A percentile compares a stretch with the other conserved stretches of the same genome.
Conservation (phyloP, 2,797 vertebrate genomes). For the Chelmon rostratus region DNA sequence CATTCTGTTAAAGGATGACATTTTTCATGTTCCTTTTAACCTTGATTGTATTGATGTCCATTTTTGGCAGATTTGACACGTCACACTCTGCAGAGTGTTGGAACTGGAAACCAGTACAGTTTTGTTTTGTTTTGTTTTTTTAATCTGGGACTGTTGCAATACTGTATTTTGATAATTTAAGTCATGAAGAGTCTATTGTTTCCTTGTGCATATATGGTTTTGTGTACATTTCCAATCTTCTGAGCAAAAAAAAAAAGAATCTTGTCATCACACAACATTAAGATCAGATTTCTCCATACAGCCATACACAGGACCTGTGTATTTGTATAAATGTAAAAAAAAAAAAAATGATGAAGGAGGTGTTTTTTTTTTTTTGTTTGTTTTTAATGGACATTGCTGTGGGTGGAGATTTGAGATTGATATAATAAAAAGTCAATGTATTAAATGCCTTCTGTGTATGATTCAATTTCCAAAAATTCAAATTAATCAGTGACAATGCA, state of each 20-base stretch:
- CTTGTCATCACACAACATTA: slow-evolving; percentile 85
- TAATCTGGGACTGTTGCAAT: slow-evolving; percentile 97
- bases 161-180: slow-evolving; percentile 89
- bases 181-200: slow-evolving; percentile 89
- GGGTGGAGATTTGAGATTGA: slow-evolving; percentile 79
- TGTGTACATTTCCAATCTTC: slow-evolving; percentile 92
- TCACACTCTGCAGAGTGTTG: slow-evolving; percentile 38
- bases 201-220: slow-evolving; percentile 87
- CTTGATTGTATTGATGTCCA: slow-evolving; percentile 67
- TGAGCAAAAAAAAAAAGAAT: slow-evolving; percentile 82
- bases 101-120: slow-evolving; percentile 53
- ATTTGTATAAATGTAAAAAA: slow-evolving; percentile 95
- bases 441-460: slow-evolving; percentile 41
- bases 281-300: slow-evolving; percentile 87
- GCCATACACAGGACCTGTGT: slow-evolving; percentile 89
- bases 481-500: slow-evolving; percentile 20
- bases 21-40: slow-evolving; percentile 39
- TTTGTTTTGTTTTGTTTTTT: slow-evolving; percentile 17
- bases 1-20: slow-evolving; percentile 57
- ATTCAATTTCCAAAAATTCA: slow-evolving; percentile 12
- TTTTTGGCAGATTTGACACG: slow-evolving; percentile 60
- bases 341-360: slow-evolving; percentile 84
- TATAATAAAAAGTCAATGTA: slow-evolving; percentile 86
- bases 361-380: slow-evolving; percentile 92
- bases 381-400: slow-evolving; percentile 95